Base-by-base conservation (phyloP, 2,113 vertebrate species). In the Arizona elegans region DNA sequence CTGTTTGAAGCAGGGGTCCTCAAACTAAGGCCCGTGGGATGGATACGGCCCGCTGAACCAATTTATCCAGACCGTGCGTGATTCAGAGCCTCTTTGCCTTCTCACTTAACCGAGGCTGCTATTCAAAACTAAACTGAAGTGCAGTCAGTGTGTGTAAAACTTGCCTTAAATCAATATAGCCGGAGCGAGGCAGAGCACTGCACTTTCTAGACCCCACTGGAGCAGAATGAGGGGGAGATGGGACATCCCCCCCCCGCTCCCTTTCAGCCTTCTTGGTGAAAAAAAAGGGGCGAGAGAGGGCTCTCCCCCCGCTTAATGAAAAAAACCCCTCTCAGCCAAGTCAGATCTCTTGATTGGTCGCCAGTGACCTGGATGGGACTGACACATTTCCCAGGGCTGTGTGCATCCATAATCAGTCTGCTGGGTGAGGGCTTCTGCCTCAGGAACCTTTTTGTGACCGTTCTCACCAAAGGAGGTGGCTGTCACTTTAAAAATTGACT, bases 401-500 rank as follows among this genome's bases (percentile, higher is more conserved):
- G 96, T 94, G 97, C 96, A 97, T 97, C 96, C 95, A 89, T 96
- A 96, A 97, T 97, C 96, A 96, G 96, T 96, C 97, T 86, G 95
- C 96, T 96, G 97, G 96, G 33, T 95, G 94, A 97, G 97, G 97
- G 98, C 97, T 97, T 92, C 95, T 93, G 94, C 91, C 97, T 97
- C 94, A 97, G 96, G 98, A 98, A 98, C 98, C 98, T 98, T 97
- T 97, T 96, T 88, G 96, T 99, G 98, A 98, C 98, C 98, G 97
- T 97, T 97, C 97, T 97, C 98, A 96, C 98, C 98, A 88, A 7
- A 50, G 47, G 97, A 97, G 98, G 96, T 96, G 97, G 97, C 98
- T 98, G 98, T 98, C 98, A 98, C 98, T 99, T 98, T 98, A 98
- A 98, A 96, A 97, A 98, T 98, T 96, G 97, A 98, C 97, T 97